Evolutionary conservation across 2,797 vertebrate genomes (phyloP).

Genomic region (Rhynchonycteris naso): DNA sequence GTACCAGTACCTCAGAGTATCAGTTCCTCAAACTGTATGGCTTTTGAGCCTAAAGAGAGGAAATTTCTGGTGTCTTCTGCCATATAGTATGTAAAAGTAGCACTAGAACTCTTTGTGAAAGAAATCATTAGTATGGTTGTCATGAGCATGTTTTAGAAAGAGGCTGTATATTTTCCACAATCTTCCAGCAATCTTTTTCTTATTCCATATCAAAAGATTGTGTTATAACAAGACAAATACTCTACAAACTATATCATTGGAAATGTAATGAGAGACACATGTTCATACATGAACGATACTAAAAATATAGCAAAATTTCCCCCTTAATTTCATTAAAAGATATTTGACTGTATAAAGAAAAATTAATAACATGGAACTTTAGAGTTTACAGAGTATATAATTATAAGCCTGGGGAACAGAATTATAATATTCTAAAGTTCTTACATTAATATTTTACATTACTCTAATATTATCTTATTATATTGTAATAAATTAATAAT

Average conservation of each 20-base stretch:
- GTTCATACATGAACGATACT: background rate
- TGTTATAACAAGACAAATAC: background rate
- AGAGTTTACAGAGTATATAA: background rate
- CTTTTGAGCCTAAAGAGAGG: background rate
- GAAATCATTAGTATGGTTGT: background rate
- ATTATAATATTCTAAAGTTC: background rate
- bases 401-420: background rate
- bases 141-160: background rate
- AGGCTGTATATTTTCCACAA: background rate
- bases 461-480: background rate
- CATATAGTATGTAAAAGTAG: background rate
- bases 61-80: background rate
- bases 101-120: background rate
- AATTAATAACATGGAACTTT: background rate
- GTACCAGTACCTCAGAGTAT: background rate
- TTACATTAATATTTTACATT: background rate
- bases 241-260: background rate
- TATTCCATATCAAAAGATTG: background rate
- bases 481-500: background rate
- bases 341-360: constrained; percentile 8
- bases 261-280: background rate
- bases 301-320: background rate
- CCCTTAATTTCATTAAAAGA: background rate
- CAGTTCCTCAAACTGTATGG: background rate
- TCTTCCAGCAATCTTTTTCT: background rate